Evolutionary conservation across 1,140 invertebrate genomes (phyloP).

Genomic region (Choristoneura fumiferana): DNA sequence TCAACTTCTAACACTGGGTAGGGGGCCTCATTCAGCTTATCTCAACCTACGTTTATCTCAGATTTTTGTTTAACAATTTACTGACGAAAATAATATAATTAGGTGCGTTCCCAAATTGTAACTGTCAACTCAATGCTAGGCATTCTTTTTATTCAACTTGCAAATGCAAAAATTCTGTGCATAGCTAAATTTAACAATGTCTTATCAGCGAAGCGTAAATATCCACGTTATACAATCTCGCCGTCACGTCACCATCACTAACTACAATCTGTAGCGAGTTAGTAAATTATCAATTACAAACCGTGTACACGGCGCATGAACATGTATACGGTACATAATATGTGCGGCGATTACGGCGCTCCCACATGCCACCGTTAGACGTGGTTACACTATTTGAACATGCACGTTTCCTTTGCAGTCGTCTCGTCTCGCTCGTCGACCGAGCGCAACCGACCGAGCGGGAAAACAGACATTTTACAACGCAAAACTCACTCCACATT

Average conservation of each 20-base stretch:
- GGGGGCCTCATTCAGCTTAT: too few species aligned
- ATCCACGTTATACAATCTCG: background rate
- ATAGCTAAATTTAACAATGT: background rate
- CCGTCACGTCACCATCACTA: background rate
- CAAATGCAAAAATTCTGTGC: background rate
- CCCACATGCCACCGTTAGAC: slow-evolving; percentile 26
- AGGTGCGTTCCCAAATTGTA: too few species aligned
- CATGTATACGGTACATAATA: slow-evolving; percentile 6
- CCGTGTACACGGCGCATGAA: background rate
- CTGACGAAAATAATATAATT: too few species aligned
- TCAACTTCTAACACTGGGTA: too few species aligned
- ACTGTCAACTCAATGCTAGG: too few species aligned
- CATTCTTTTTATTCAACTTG: background rate
- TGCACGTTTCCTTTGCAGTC: slow-evolving; percentile 39
- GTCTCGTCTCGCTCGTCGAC: slow-evolving; percentile 49
- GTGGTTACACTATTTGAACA: too few species aligned
- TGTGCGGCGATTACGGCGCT: background rate
- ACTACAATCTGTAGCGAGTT: background rate
- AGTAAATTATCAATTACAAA: slow-evolving; percentile 19
- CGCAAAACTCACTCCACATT: background rate
- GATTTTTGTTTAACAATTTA: too few species aligned
- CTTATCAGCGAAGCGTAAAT: background rate
- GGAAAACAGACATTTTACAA: slow-evolving; percentile 62
- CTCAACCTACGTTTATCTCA: too few species aligned
- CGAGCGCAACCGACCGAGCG: slow-evolving; percentile 69